A percentile compares a stretch with the other conserved stretches of the same genome.
Evolutionary conservation across 2,888 invertebrate species (phyloP).

Genomic region (Embidobia sp.): DNA sequence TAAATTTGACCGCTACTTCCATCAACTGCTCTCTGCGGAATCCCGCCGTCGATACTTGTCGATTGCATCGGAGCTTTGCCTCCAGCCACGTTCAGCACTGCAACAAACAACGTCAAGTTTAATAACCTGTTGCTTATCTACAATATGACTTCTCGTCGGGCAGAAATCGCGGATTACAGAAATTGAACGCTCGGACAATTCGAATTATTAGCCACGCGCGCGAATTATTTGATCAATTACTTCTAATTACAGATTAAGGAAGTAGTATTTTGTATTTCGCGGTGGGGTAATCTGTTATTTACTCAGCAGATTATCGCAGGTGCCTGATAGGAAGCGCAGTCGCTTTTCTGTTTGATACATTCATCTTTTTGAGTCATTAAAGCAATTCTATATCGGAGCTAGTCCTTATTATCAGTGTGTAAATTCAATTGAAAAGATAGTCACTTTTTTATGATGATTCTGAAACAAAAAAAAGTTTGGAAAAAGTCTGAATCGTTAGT

Average conservation of each 20-base stretch:
- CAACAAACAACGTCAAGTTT: conserved; percentile 70
- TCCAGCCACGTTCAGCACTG: conserved; percentile 96
- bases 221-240: no score
- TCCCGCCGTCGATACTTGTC: conserved; percentile 90
- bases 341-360: background rate
- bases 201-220: no score
- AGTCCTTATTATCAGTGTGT: conserved; percentile 3
- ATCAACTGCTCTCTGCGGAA: conserved; percentile 95
- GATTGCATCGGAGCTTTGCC: conserved; percentile 98
- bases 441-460: no score
- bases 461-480: no score
- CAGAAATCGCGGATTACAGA: no score
- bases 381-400: conserved; percentile 1
- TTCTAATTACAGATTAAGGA: background rate
- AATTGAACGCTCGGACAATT: no score
- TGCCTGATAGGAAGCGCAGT: conserved; percentile 3
- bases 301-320: background rate
- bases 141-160: background rate
- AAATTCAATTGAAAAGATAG: no score
- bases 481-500: no score
- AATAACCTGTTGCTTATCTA: conserved; percentile 18
- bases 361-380: conserved; percentile 6
- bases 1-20: conserved; percentile 93
- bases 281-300: background rate
- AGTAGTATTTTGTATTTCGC: background rate